These are phyloP conservation scores for Montipora efflorescens DNA, from an alignment of 64 coral and sea anemone species.

Conservation along the genomic window DNA sequence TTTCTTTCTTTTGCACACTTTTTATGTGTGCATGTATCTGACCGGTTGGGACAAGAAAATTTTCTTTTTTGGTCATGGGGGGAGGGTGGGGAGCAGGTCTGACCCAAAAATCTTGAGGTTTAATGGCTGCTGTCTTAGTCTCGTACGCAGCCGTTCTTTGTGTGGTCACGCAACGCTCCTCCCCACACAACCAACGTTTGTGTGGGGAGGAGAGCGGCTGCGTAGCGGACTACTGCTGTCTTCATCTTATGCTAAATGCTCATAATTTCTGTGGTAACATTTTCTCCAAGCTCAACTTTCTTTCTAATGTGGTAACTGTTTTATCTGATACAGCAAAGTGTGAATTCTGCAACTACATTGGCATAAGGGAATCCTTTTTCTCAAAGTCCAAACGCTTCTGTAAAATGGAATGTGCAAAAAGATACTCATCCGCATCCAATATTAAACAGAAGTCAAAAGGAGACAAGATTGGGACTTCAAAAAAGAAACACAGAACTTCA, in stretches of 20 bases:
- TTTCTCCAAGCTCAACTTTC: conserved; percentile 28
- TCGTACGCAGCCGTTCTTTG: too few species aligned
- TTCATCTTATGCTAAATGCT: conserved; percentile 1
- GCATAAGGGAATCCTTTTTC: conserved; percentile 94
- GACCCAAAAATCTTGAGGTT: background rate
- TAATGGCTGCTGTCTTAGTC: background rate
- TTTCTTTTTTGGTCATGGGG: too few species aligned
- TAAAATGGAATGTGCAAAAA: conserved; percentile 99
- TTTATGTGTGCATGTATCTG: too few species aligned
- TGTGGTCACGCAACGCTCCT: too few species aligned
- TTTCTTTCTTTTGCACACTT: too few species aligned
- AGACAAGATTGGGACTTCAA: conserved; percentile 77
- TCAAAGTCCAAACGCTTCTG: conserved; percentile 99
- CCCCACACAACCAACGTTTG: too few species aligned
- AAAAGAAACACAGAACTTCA: conserved; percentile 84
- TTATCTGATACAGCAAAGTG: conserved; percentile 85
- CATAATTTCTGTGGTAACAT: background rate
- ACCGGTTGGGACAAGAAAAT: too few species aligned
- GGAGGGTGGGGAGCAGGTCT: too few species aligned
- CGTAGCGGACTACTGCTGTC: background rate
- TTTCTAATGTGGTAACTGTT: conserved; percentile 52
- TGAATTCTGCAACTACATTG: conserved; percentile 96
- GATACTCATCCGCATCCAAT: conserved; percentile 96
- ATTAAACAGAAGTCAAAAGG: conserved; percentile 97
- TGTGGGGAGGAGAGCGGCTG: too few species aligned